Evolutionary conservation across 2,888 invertebrate species (phyloP).

Genomic region (Tipula helvola): DNA sequence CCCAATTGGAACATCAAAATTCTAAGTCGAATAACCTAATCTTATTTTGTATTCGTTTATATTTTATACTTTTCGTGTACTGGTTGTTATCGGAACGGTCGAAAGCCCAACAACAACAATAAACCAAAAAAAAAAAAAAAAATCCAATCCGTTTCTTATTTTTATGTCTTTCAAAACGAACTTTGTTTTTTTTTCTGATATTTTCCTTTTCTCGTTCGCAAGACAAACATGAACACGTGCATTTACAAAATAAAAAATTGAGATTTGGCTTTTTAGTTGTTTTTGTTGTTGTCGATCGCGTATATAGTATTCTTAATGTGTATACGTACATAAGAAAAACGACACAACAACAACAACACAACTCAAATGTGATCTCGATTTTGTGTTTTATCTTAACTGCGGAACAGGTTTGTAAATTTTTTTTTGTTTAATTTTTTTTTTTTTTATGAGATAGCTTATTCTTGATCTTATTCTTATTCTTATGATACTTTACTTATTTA

Average conservation of each 20-base stretch:
- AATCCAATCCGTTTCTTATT: not conserved
- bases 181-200: not conserved
- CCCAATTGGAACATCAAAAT: not conserved
- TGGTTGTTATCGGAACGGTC: not conserved
- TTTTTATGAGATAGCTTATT: not conserved
- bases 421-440: not conserved
- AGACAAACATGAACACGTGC: slow-evolving; percentile 4
- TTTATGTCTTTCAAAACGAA: not conserved
- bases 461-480: not conserved
- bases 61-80: not conserved
- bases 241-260: not conserved
- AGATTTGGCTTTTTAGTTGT: not conserved
- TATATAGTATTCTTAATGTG: not conserved
- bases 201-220: not conserved
- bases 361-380: not conserved
- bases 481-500: slow-evolving; percentile 4
- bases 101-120: not conserved
- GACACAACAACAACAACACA: not conserved
- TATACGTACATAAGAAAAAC: not conserved
- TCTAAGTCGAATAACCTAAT: not conserved
- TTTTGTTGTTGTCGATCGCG: not conserved
- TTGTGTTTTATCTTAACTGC: not conserved
- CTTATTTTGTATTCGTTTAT: not conserved
- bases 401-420: not conserved
- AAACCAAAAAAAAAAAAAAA: not conserved